phyloP scores from a whole-genome alignment of 2,797 vertebrate species.

The Tarsius wallacei region DNA sequence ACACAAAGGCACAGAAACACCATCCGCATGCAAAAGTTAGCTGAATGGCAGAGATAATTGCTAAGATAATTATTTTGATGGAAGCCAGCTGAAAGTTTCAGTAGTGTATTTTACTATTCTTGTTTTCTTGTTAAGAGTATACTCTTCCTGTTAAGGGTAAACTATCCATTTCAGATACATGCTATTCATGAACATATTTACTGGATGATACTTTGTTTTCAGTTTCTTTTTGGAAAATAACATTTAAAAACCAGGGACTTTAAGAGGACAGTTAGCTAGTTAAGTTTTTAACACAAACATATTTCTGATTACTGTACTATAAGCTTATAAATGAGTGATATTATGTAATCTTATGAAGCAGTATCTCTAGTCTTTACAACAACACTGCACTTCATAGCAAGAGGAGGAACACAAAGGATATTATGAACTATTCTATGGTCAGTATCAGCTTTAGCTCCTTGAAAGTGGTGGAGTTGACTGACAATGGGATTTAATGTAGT shows the following conservation, averaged over 20 bases:
- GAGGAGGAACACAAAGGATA: conserved; percentile 84
- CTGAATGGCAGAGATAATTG: conserved; percentile 87
- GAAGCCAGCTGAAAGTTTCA: conserved; percentile 84
- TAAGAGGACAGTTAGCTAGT: conserved; percentile 67
- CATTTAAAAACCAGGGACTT: conserved; percentile 25
- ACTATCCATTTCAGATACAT: conserved; percentile 71
- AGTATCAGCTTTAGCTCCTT: conserved; percentile 82
- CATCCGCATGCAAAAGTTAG: conserved; percentile 85
- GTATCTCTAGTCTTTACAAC: conserved; percentile 77
- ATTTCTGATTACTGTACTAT: conserved; percentile 50
- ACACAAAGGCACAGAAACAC: conserved; percentile 88
- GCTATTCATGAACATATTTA: background rate
- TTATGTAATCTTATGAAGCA: conserved; percentile 76
- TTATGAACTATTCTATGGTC: conserved; percentile 82
- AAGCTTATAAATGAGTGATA: conserved; percentile 63
- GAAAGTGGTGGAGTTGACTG: conserved; percentile 86
- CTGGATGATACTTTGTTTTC: conserved; percentile 69
- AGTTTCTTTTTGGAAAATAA: conserved; percentile 77
- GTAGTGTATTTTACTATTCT: conserved; percentile 60
- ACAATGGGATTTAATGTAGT: conserved; percentile 88
- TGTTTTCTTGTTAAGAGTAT: conserved; percentile 72
- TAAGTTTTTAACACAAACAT: conserved; percentile 41
- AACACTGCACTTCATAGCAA: conserved; percentile 61
- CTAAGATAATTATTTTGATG: conserved; percentile 88
- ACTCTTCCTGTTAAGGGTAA: conserved; percentile 72